Conservation (phyloP, 2,888 invertebrate genomes). For the Lottia scabra region DNA sequence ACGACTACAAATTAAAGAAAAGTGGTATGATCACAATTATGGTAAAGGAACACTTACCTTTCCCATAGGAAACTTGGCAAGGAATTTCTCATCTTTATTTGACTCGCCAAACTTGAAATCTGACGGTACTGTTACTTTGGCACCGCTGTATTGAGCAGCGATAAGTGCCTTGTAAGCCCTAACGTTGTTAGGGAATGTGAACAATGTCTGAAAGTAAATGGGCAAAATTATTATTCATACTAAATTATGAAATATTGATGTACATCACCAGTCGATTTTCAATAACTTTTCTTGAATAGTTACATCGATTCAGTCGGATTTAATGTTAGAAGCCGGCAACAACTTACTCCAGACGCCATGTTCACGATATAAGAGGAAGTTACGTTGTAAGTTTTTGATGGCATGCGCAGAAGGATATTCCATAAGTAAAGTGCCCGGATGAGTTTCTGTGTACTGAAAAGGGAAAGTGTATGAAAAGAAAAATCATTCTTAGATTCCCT, state of each 20-base stretch:
- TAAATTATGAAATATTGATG: conserved; percentile 73
- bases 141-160: conserved; percentile 96
- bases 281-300: too few relatives aligned
- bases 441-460: conserved; percentile 13
- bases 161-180: conserved; percentile 97
- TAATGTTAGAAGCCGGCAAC: conserved; percentile 92
- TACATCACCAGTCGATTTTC: too few relatives aligned
- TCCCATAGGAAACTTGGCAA: conserved; percentile 95
- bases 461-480: not conserved
- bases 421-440: conserved; percentile 26
- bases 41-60: conserved; percentile 78
- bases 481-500: too few relatives aligned
- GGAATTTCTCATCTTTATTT: conserved; percentile 86
- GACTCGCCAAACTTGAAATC: conserved; percentile 92
- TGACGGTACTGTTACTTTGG: conserved; percentile 69
- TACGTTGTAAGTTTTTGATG: conserved; percentile 21
- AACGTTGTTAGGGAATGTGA: conserved; percentile 98
- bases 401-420: conserved; percentile 36
- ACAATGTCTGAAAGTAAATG: conserved; percentile 82
- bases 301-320: conserved; percentile 78
- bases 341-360: conserved; percentile 75
- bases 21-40: not conserved
- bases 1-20: too few relatives aligned
- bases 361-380: conserved; percentile 62
- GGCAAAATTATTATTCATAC: not conserved